Base-by-base conservation (phyloP, 2,797 vertebrate species). In the Channa striata region DNA sequence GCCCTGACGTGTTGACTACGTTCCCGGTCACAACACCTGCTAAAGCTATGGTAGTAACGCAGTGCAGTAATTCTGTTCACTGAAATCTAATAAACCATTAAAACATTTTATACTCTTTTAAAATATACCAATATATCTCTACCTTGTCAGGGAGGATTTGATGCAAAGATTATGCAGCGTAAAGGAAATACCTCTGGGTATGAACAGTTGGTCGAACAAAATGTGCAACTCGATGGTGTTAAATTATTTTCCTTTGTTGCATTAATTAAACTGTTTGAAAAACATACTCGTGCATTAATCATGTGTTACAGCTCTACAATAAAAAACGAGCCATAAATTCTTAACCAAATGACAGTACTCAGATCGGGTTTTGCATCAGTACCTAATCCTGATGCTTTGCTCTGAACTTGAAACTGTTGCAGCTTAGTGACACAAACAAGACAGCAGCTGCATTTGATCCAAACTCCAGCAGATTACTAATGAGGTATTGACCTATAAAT, bases 401-500 rank as follows among this genome's bases (percentile, higher is more conserved):
- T 48, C 42, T 72, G 52, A 72, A 69, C 66, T 61, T 72, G 46
- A 47, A 77, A 69, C 2, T 36, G 65, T 12, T 57, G 52, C 60
- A 64, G 67, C 68, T 76, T 67, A 37, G 52, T 14, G 77, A 81
- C 81, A 77, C 62, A 44, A 58, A 62, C 52, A 73, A 68, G 69
- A 76, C 65, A 70, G 54, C 61, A 64, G 75, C 74, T 65, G 64
- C 67, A 71, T 84, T 75, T 77, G 70, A 85, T 84, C 68, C 77
- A 66, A 84, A 83, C 85, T 74, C 82, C 9, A 19, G 40, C 58
- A 17, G 87, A 84, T 90, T 90, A 77, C 86, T 88, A 90, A 91
- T 91, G 85, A 92, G 87, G 56, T 80, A 85, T 83, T 91, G 92
- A 91, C 91, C 89, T 90, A 91, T 90, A 87, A 89, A 91, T 88